A percentile compares a stretch with the other conserved stretches of the same genome.
Evolutionary conservation across 2,888 invertebrate species (phyloP).

Genomic region (Agrotis segetum): DNA sequence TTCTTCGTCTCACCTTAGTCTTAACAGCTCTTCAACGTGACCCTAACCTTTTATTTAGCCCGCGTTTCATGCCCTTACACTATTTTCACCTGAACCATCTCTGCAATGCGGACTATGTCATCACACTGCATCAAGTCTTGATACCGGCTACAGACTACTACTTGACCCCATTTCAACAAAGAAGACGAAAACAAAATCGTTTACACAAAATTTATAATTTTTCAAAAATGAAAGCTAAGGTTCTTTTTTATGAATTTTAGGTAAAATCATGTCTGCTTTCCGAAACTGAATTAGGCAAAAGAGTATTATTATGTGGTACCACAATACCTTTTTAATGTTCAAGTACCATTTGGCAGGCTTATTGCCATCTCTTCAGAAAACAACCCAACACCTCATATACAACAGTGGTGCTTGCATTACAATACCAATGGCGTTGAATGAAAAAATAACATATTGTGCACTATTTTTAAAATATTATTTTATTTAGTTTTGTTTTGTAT

Average conservation of each 20-base stretch:
- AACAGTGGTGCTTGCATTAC: no score
- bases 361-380: background rate
- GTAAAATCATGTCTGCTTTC: background rate
- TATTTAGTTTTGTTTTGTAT: no score
- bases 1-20: background rate
- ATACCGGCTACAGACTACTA: slow-evolving; percentile 17
- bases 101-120: slow-evolving; percentile 60
- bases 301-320: background rate
- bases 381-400: no score
- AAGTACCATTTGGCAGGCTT: no score
- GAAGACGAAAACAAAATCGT: slow-evolving; percentile 15
- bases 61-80: slow-evolving; percentile 6
- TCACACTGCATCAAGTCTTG: slow-evolving; percentile 47
- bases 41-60: slow-evolving; percentile 13
- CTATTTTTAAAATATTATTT: no score
- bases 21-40: background rate
- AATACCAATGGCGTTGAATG: no score
- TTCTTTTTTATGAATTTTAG: background rate
- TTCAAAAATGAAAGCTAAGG: background rate
- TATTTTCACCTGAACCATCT: slow-evolving; percentile 31
- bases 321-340: background rate
- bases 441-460: no score
- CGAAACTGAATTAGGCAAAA: background rate
- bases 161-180: slow-evolving; percentile 45
- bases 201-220: background rate